Percentiles rank a stretch among this genome's conserved stretches.
Evolutionary conservation across 35 echinoderm and acorn worm genomes (phyloP).

Genomic region (Ptychodera flava): DNA sequence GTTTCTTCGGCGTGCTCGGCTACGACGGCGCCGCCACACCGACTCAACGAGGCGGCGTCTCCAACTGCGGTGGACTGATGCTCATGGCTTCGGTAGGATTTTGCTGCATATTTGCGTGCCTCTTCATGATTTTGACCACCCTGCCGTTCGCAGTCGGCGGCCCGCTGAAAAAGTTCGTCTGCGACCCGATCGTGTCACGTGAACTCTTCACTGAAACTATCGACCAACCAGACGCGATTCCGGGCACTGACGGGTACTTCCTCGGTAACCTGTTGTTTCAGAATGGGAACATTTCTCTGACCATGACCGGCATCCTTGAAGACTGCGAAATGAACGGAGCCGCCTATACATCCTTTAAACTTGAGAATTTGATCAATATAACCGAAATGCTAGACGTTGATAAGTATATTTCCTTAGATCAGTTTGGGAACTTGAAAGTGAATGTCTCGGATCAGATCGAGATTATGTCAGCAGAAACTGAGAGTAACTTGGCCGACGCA

Average conservation of each 20-base stretch:
- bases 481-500: not conserved
- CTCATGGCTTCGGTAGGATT: constrained; percentile 67
- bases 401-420: not conserved
- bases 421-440: not conserved
- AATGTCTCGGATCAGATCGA: not conserved
- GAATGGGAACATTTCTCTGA: constrained; percentile 43
- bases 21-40: constrained; percentile 15
- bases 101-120: constrained; percentile 51
- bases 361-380: constrained; percentile 71
- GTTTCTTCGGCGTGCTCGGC: constrained; percentile 24
- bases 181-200: constrained; percentile 68
- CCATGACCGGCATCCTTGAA: constrained; percentile 47
- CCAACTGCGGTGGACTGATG: constrained; percentile 62
- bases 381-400: constrained; percentile 23
- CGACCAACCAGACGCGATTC: constrained; percentile 56
- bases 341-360: constrained; percentile 60
- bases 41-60: constrained; percentile 8
- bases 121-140: constrained; percentile 75
- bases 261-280: constrained; percentile 32
- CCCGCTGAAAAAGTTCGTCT: constrained; percentile 80
- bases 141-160: constrained; percentile 85
- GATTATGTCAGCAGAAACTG: not conserved
- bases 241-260: constrained; percentile 56
- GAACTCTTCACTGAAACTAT: constrained; percentile 71
- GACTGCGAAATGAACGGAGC: constrained; percentile 59